Evolutionary conservation across 2,888 invertebrate species (phyloP), one percentile per base, ranked within the genome.

Genomic region (Ryuthela nishihirai): DNA sequence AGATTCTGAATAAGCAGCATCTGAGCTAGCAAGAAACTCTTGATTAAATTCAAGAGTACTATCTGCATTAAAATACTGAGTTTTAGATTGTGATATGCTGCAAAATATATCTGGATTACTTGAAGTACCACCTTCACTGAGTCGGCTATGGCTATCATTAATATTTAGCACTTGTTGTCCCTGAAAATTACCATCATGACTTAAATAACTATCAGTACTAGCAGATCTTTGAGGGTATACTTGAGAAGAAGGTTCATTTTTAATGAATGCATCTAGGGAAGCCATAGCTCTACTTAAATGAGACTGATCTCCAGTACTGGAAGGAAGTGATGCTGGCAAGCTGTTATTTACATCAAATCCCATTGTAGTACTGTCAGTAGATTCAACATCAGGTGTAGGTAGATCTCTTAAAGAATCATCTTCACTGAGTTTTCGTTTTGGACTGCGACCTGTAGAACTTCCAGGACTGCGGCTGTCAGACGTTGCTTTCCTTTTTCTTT

Each of bases 401-500:
- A 65, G 36, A 45, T 67, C 67, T 23, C 64, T 54, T 20, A 46
- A 42, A 23, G 56, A 45, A 48, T 69, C 69, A 32, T 69, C 70
- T 35, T 69, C 69, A 47, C 67, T 67, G 44, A 69, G 32, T 63
- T 71, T 69, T 40, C 72, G 69, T 58, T 74, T 74, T 2, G 74
- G 74, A 63, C 73, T 73, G 48, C 71, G 69, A 2, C 72, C 73
- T 0, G 62, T 62, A 7, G 65, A 52, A 43, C 63, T 58, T 7
- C 67, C 67, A 7, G 72, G 71, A 50, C 70, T 72, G 38, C 71
- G 65, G 48, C 69, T 71, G n/a, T 67, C 66, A 12, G 49, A 48
- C 21, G 54, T 54, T 12, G 50, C 59, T 44, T 68, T 69, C 9
- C 69, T 61, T 47, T 69, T 68, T 21, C 65, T 58, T 20, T 62